phyloP scores from a whole-genome alignment of 2,888 invertebrate genomes.

The Augiades crinisus region DNA sequence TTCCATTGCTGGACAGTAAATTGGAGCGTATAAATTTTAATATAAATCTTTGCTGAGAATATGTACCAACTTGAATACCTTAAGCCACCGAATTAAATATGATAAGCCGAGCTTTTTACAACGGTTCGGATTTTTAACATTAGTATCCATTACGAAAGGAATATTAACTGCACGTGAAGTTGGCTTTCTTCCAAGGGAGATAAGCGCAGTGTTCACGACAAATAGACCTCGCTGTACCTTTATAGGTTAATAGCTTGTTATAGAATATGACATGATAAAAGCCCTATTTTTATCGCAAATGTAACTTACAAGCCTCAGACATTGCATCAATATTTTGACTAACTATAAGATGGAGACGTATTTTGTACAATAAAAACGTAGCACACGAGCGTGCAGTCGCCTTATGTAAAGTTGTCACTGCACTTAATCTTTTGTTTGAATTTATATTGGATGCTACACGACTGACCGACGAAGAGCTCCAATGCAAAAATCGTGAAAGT shows the following conservation, averaged over 20 bases:
- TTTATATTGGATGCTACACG: too few relatives aligned
- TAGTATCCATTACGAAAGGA: slow-evolving; percentile 19
- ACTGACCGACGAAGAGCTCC: too few relatives aligned
- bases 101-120: background rate
- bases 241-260: slow-evolving; percentile 27
- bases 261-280: slow-evolving; percentile 15
- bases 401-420: too few relatives aligned
- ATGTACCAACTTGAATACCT: too few relatives aligned
- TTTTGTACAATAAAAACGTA: too few relatives aligned
- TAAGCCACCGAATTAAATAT: too few relatives aligned
- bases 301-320: slow-evolving; percentile 2
- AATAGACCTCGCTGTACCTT: slow-evolving; percentile 18
- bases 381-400: too few relatives aligned
- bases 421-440: too few relatives aligned
- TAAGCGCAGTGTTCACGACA: slow-evolving; percentile 22
- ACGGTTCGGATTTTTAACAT: background rate
- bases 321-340: background rate
- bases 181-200: slow-evolving; percentile 18
- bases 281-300: slow-evolving; percentile 5
- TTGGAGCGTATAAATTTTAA: too few relatives aligned
- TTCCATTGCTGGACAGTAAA: too few relatives aligned
- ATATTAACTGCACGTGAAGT: slow-evolving; percentile 18
- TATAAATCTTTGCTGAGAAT: too few relatives aligned
- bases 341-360: background rate
- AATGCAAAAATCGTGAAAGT: too few relatives aligned